Evolutionary conservation across 2,113 vertebrate species (phyloP).

Genomic region (Calidris pygmaea): DNA sequence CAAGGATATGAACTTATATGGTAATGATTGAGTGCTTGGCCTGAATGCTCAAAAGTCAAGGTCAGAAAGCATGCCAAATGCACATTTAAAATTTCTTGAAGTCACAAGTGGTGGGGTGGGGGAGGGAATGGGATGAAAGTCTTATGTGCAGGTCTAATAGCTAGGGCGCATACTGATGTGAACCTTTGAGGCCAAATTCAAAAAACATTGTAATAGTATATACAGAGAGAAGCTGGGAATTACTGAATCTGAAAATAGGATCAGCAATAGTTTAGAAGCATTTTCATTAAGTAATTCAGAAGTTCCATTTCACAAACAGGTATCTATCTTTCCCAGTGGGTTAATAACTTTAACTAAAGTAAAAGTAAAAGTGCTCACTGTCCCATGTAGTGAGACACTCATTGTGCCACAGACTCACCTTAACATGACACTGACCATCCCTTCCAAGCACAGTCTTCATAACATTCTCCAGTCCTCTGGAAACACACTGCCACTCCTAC

Average conservation of each 20-base stretch:
- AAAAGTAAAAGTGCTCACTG: background rate
- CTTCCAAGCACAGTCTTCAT: background rate
- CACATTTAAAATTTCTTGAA: conserved; percentile 27
- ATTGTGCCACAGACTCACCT: background rate
- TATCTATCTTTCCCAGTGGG: background rate
- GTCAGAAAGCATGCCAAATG: conserved; percentile 56
- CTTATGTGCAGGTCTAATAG: background rate
- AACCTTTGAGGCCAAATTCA: background rate
- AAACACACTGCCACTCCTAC: background rate
- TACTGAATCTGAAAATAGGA: background rate
- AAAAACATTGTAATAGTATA: background rate
- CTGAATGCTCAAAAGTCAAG: conserved; percentile 67
- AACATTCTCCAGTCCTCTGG: background rate
- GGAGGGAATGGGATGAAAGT: background rate
- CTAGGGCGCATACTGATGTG: background rate
- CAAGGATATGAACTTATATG: conserved; percentile 58
- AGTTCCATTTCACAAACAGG: background rate
- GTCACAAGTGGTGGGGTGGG: background rate
- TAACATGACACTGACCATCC: background rate
- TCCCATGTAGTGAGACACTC: background rate
- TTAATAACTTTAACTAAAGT: background rate
- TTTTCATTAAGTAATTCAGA: background rate
- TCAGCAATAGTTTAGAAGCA: background rate
- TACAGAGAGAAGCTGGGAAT: background rate
- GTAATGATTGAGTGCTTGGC: conserved; percentile 56